Base-by-base conservation (phyloP, 2,113 vertebrate species). In the Tyto alba region DNA sequence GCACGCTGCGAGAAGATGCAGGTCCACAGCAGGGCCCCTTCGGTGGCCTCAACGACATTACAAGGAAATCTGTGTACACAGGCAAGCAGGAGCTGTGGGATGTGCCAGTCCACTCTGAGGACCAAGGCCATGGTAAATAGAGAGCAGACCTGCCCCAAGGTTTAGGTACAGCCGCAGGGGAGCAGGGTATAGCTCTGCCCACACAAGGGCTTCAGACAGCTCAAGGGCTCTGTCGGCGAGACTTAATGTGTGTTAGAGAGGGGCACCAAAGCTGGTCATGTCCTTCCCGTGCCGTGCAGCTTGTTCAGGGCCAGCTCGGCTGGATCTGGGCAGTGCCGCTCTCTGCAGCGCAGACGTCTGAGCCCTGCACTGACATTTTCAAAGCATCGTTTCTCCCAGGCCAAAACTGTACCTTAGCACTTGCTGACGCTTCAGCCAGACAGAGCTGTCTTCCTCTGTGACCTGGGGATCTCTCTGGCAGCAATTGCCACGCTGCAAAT, bases 111-210 rank as follows among this genome's bases (percentile, higher is more conserved):
- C 2, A 3, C 62, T 73, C 25, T 1, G 1, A 66, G 50, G 40
- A 64, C 23, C 0, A 1, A 72, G 60, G 4, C 36, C 52, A 23
- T 1, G 6, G 26, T 21, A 56, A 75, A 68, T 0, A 36, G n/a
- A 50, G 60, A 82, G 45, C 53, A 77, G 40, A 62, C 21, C 43
- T 85, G 38, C 48, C 56, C 52, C 38, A 34, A 0, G 0, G 23
- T 34, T 45, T 53, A 41, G 30, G 41, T 11, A 48, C 38, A 74
- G 50, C 29, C 0, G 0, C 6, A 25, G 67, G 4, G 26, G 7
- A 72, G 20, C 38, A 32, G 59, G 14, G 9, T 14, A n/a, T 10
- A 76, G 30, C 27, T 84, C 60, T 76, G 63, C 10, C 77, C 47
- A 25, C 36, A 17, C 34, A 41, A 67, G 64, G 9, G 4, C 53